These are phyloP conservation scores for Diacarnus erythraeanus DNA, from an alignment of 37 sponge, comb jelly and placozoan species.

Conservation along the genomic window DNA sequence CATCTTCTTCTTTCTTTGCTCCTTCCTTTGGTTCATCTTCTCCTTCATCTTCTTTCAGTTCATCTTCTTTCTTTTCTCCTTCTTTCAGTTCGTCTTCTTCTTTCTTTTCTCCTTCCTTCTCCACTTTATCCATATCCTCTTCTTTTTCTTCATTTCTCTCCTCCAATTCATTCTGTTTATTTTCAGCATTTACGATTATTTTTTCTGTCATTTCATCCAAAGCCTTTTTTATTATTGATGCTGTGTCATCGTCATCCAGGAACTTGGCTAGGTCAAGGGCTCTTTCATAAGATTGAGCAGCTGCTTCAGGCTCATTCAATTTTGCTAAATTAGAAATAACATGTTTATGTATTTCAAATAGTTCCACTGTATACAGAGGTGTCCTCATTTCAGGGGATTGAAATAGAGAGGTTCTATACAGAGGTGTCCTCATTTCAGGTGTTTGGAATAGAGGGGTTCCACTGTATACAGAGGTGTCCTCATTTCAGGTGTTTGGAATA, in stretches of 20 bases:
- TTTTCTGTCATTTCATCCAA: constrained; percentile 41
- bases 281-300: constrained; percentile 63
- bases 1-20: neutral
- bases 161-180: neutral
- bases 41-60: neutral
- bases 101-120: neutral
- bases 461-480: no score
- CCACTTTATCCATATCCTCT: neutral
- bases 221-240: constrained; percentile 73
- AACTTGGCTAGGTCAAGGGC: constrained; percentile 67
- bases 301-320: constrained; percentile 48
- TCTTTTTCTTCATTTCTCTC: constrained; percentile 1
- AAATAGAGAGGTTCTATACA: no score
- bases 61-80: neutral
- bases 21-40: neutral
- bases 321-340: no score
- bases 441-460: no score
- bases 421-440: no score
- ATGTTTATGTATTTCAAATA: neutral
- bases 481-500: no score
- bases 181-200: neutral
- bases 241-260: constrained; percentile 55
- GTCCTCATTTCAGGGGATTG: no score
- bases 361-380: neutral
- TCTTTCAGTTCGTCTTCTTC: neutral